phyloP scores from a whole-genome alignment of 2,797 vertebrate genomes.

The Labroides dimidiatus region DNA sequence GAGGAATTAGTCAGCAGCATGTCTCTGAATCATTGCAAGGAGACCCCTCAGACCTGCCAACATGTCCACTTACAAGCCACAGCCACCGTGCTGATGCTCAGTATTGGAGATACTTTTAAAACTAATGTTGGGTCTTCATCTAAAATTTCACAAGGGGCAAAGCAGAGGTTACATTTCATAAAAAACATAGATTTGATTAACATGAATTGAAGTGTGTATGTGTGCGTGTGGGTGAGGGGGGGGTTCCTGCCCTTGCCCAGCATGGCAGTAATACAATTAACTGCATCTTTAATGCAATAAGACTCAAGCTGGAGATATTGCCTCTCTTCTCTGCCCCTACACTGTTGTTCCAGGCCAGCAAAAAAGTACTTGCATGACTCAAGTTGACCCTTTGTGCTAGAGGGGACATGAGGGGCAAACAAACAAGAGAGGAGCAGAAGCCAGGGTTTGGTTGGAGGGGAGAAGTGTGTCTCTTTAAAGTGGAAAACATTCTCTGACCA shows the following conservation, averaged over 20 bases:
- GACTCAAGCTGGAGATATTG: conserved; percentile 37
- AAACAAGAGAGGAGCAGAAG: conserved; percentile 50
- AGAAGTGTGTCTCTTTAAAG: conserved; percentile 40
- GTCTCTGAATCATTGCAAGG: conserved; percentile 42
- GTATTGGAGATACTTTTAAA: background rate
- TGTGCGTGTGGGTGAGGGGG: too few relatives aligned
- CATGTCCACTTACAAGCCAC: conserved; percentile 1
- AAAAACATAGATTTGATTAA: conserved; percentile 47
- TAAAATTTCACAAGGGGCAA: conserved; percentile 8
- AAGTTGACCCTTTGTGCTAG: conserved; percentile 57
- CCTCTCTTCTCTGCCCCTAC: conserved; percentile 25
- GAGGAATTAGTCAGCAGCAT: conserved; percentile 61
- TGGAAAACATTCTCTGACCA: conserved; percentile 42
- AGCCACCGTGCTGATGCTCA: background rate
- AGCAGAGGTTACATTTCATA: conserved; percentile 22
- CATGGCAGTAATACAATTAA: conserved; percentile 56
- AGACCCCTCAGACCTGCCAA: conserved; percentile 33
- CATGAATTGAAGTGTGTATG: too few relatives aligned
- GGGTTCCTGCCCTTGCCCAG: conserved; percentile 24
- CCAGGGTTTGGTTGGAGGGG: conserved; percentile 17
- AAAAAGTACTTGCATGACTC: conserved; percentile 67
- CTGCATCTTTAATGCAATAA: conserved; percentile 64
- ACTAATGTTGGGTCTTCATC: conserved; percentile 4
- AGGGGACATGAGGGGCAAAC: conserved; percentile 51
- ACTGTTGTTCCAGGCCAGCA: conserved; percentile 54